Conservation (phyloP, 2,888 invertebrate genomes). For the Synanthedon tipuliformis region DNA sequence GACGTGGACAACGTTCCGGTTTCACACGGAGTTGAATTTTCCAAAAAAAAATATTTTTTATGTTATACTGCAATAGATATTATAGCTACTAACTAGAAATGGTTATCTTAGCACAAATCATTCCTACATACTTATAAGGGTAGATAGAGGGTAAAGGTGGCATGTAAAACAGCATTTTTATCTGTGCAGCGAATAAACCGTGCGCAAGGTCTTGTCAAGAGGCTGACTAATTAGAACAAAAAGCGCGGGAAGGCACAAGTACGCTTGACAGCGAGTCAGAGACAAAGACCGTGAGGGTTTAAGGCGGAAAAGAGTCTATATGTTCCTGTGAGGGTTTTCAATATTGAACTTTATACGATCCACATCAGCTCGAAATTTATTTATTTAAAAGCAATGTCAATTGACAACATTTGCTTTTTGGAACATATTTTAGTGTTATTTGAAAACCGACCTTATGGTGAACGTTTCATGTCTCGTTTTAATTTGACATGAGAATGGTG, state of each 20-base stretch:
- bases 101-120: too few species aligned
- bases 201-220: slow-evolving; percentile 27
- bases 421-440: slow-evolving; percentile 6
- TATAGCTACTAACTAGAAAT: too few species aligned
- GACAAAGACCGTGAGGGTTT: slow-evolving; percentile 54
- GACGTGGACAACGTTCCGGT: too few species aligned
- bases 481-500: slow-evolving; percentile 2
- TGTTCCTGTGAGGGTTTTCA: slow-evolving; percentile 9
- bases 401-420: slow-evolving; percentile 44
- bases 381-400: slow-evolving; percentile 22
- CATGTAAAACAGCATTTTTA: too few species aligned
- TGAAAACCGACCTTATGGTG: slow-evolving; percentile 9
- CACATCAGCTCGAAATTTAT: slow-evolving; percentile 25
- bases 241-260: slow-evolving; percentile 68
- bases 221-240: slow-evolving; percentile 68
- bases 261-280: slow-evolving; percentile 66
- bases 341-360: slow-evolving; percentile 6
- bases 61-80: too few species aligned
- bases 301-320: slow-evolving; percentile 43
- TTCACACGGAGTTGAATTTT: too few species aligned
- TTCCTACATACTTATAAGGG: too few species aligned
- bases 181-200: slow-evolving; percentile 6
- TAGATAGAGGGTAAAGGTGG: too few species aligned
- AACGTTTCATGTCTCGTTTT: slow-evolving; percentile 12
- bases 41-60: too few species aligned